Base-by-base conservation (phyloP, 2,888 invertebrate genomes). In the Tenodera sinensis region DNA sequence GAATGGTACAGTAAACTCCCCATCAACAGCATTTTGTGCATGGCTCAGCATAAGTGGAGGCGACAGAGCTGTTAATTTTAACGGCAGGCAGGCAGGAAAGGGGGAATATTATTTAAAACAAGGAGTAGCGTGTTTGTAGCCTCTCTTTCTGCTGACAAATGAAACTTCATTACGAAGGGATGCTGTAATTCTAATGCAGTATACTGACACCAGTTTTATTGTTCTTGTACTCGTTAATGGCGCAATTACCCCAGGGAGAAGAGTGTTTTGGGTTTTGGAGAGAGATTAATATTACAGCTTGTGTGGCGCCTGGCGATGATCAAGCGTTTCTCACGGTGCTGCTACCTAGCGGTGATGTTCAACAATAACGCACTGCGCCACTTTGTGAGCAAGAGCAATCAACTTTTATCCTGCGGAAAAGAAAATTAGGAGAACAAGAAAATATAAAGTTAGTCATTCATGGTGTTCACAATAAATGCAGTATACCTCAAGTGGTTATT, bases 281-380 rank as follows among this genome's bases (percentile, higher is more conserved):
- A 28, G 30, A 87, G 87, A 87, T 87, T 87, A 87, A 87, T 87
- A 87, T 82, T 71, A 28, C 27, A 34, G 28, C 87, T 82, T 81
- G 30, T 87, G 87, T 82, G 82, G 28, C 87, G 87, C 86, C 71
- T 86, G 71, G 28, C 54, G 81, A 86, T 87, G 87, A 87, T 87
- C 87, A 87, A 87, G 25, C 34, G 83, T 47, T 47, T 85, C 47
- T 54, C n/a, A 85, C 54, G 47, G 54, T 34, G 82, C 87, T 83
- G 83, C 87, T 20, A 87, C 87, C 87, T 82, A 83, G 3, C 87
- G 54, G 54, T 20, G 54, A 71, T 20, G 20, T 15, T 54, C 54
- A 15, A 54, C 54, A 15, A 54, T 54, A 54, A 54, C 54, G 54
- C 54, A 30, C 4, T 4, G 7, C 54, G 54, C 54, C 54, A 71